phyloP scores from a whole-genome alignment of 2,888 invertebrate species.

The Acanthoscelides obtectus region DNA sequence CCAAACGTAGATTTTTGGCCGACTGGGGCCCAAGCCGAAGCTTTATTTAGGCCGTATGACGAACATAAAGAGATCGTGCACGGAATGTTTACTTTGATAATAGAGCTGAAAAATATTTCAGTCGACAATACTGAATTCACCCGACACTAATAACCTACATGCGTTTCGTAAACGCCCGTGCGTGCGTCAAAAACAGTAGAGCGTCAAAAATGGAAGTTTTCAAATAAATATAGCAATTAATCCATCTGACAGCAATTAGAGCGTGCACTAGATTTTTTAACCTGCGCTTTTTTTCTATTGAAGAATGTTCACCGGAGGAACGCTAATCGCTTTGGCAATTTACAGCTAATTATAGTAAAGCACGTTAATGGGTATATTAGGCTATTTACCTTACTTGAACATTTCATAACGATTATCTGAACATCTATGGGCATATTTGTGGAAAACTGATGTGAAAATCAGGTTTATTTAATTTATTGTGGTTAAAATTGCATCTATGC shows the following conservation, averaged over 20 bases:
- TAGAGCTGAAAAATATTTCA: too few species aligned
- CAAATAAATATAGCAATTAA: neutral
- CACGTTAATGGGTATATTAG: constrained; percentile 14
- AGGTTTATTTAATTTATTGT: neutral
- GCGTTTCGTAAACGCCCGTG: neutral
- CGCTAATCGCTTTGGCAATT: constrained; percentile 12
- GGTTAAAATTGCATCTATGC: neutral
- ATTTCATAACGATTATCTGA: neutral
- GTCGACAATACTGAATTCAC: neutral
- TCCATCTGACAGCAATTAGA: neutral
- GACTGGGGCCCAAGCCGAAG: too few species aligned
- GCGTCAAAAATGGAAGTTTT: neutral
- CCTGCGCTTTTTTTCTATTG: neutral
- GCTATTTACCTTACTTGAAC: neutral
- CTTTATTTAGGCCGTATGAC: too few species aligned
- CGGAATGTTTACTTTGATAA: too few species aligned
- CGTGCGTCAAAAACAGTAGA: neutral
- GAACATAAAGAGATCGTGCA: too few species aligned
- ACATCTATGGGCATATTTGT: neutral
- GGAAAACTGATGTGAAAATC: neutral
- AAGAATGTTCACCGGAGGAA: constrained; percentile 3
- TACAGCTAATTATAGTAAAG: constrained; percentile 11
- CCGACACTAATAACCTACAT: neutral
- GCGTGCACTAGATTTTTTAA: neutral
- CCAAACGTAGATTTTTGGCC: too few species aligned